A percentile compares a stretch with the other conserved stretches of the same genome.
Evolutionary conservation across 2,888 invertebrate species (phyloP).

Genomic region (Agonopterix subpropinquella): DNA sequence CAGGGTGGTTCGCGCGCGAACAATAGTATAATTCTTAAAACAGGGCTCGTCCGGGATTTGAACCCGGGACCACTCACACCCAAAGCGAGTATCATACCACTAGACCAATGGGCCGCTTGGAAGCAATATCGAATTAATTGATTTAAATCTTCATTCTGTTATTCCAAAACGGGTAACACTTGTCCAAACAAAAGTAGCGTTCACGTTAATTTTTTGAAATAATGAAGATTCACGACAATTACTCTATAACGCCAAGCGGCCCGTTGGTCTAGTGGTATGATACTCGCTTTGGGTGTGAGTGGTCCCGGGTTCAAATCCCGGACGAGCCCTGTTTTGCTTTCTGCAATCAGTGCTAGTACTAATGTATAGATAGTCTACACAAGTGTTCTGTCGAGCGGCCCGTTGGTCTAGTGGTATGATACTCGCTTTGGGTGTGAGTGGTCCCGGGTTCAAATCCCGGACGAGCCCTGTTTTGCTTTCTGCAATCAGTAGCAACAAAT

Average conservation of each 20-base stretch:
- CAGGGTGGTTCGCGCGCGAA: no score
- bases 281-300: conserved; percentile 51
- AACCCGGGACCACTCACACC: conserved; percentile 68
- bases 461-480: conserved; percentile 23
- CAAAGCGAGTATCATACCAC: conserved; percentile 47
- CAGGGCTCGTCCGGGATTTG: conserved; percentile 51
- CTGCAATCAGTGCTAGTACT: not conserved
- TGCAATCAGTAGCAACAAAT: not conserved
- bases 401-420: conserved; percentile 64
- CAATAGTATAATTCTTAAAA: conserved; percentile 14
- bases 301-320: conserved; percentile 68
- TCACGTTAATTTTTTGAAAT: not conserved
- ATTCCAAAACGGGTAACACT: no score
- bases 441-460: conserved; percentile 68
- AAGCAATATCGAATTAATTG: not conserved
- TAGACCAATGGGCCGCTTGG: conserved; percentile 53
- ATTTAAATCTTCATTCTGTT: no score
- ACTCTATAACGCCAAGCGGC: conserved; percentile 19
- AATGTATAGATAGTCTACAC: no score
- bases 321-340: conserved; percentile 27
- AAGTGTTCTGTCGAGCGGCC: conserved; percentile 22
- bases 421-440: conserved; percentile 51
- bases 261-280: conserved; percentile 64
- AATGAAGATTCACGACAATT: not conserved
- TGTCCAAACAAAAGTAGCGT: not conserved